Percentiles rank a stretch among this genome's conserved stretches.
These are phyloP conservation scores for Aplocera efformata DNA, from an alignment of 2,888 invertebrate genomes.

Conservation along the genomic window DNA sequence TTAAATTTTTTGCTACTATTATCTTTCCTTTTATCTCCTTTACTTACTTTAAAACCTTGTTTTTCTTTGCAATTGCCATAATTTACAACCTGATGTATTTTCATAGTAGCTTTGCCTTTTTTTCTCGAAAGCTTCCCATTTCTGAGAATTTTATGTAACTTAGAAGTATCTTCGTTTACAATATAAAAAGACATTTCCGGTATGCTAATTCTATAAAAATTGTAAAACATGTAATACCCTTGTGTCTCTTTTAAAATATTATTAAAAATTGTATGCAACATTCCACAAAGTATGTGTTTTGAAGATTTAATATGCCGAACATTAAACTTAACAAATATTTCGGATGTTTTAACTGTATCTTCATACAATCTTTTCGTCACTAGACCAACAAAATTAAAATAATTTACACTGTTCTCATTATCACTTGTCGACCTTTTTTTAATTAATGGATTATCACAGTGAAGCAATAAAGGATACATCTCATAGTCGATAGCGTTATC, in stretches of 20 bases:
- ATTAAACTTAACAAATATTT: not conserved
- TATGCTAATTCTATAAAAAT: conserved; percentile 9
- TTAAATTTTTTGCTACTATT: too few relatives aligned
- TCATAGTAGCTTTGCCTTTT: conserved; percentile 3
- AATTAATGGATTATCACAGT: not conserved
- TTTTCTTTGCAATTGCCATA: conserved; percentile 1
- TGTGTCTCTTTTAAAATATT: not conserved
- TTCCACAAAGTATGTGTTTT: not conserved
- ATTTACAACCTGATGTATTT: not conserved
- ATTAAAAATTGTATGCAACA: not conserved
- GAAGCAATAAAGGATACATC: conserved; percentile 2
- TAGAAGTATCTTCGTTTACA: conserved; percentile 5
- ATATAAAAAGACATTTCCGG: conserved; percentile 2
- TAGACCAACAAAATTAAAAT: too few relatives aligned
- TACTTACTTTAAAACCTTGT: not conserved
- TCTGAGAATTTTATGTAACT: conserved; percentile 7
- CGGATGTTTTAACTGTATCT: too few relatives aligned
- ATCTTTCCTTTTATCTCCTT: not conserved
- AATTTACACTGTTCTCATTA: too few relatives aligned
- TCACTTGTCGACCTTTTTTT: not conserved
- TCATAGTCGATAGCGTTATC: conserved; percentile 2
- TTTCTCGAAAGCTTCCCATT: conserved; percentile 9
- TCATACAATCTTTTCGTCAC: too few relatives aligned
- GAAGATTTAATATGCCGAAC: not conserved
- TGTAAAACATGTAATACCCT: not conserved